phyloP scores from a whole-genome alignment of 2,888 invertebrate species.

The Sturmia bella region DNA sequence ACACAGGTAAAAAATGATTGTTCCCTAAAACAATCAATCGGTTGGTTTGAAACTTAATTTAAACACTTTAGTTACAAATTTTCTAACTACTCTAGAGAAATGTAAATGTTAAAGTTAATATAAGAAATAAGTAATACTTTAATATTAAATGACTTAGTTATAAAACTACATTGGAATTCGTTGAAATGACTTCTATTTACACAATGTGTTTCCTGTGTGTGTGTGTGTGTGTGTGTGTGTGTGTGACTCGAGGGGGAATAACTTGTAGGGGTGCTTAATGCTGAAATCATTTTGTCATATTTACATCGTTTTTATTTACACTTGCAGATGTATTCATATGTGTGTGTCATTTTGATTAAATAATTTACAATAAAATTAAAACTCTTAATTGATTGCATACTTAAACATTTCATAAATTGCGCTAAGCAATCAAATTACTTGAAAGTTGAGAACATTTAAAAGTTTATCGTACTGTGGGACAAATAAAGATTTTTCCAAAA shows the following conservation, averaged over 20 bases:
- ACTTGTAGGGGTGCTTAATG: slow-evolving; percentile 3
- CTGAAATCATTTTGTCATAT: slow-evolving; percentile 28
- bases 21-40: slow-evolving; percentile 23
- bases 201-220: slow-evolving; percentile 50
- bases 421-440: slow-evolving; percentile 18
- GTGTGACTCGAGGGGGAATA: neutral
- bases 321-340: slow-evolving; percentile 20
- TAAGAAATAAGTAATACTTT: slow-evolving; percentile 1
- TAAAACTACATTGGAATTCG: slow-evolving; percentile 54
- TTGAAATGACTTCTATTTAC: slow-evolving; percentile 61
- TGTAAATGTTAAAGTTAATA: slow-evolving; percentile 6
- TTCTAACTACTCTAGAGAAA: slow-evolving; percentile 59
- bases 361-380: slow-evolving; percentile 22
- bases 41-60: slow-evolving; percentile 22
- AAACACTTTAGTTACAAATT: slow-evolving; percentile 42
- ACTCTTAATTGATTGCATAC: slow-evolving; percentile 25
- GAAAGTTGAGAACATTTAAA: slow-evolving; percentile 26
- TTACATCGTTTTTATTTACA: slow-evolving; percentile 55
- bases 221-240: too few species aligned
- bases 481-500: too few species aligned
- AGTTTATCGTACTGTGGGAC: too few species aligned
- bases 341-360: slow-evolving; percentile 21
- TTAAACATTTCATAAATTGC: slow-evolving; percentile 32
- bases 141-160: slow-evolving; percentile 21
- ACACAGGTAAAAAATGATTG: neutral